These are phyloP conservation scores for Ectobius pallidus DNA, from an alignment of 2,888 invertebrate genomes.

Conservation along the genomic window DNA sequence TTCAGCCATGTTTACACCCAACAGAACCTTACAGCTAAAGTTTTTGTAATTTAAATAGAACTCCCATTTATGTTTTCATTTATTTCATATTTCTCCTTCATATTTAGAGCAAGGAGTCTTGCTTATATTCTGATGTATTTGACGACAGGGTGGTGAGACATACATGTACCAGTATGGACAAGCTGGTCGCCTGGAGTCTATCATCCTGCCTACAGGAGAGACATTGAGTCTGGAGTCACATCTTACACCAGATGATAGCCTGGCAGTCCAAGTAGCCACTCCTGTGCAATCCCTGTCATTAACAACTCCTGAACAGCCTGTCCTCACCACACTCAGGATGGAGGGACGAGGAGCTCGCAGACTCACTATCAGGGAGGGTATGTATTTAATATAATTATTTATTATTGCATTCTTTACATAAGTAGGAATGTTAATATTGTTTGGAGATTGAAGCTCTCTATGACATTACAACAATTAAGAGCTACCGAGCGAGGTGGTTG, in stretches of 20 bases:
- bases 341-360: slow-evolving; percentile 41
- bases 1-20: too few relatives aligned
- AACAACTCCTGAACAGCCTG: slow-evolving; percentile 8
- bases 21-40: too few relatives aligned
- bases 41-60: too few relatives aligned
- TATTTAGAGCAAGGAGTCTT: too few relatives aligned
- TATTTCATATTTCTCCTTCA: too few relatives aligned
- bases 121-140: too few relatives aligned
- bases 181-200: slow-evolving; percentile 83
- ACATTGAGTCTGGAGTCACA: slow-evolving; percentile 79
- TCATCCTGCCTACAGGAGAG: slow-evolving; percentile 91
- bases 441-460: too few relatives aligned
- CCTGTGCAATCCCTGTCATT: slow-evolving; percentile 46
- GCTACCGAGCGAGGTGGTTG: too few relatives aligned
- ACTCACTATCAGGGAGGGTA: slow-evolving; percentile 70
- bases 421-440: background rate
- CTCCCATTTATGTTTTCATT: too few relatives aligned
- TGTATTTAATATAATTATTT: background rate
- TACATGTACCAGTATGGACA: slow-evolving; percentile 92
- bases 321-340: slow-evolving; percentile 41
- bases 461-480: too few relatives aligned
- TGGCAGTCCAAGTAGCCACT: slow-evolving; percentile 73
- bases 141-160: slow-evolving; percentile 75
- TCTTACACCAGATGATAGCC: slow-evolving; percentile 75
- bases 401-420: slow-evolving; percentile 39